Evolutionary conservation across 2,797 vertebrate genomes (phyloP), one percentile per base, ranked within the genome.

Genomic region (Balearica regulorum): DNA sequence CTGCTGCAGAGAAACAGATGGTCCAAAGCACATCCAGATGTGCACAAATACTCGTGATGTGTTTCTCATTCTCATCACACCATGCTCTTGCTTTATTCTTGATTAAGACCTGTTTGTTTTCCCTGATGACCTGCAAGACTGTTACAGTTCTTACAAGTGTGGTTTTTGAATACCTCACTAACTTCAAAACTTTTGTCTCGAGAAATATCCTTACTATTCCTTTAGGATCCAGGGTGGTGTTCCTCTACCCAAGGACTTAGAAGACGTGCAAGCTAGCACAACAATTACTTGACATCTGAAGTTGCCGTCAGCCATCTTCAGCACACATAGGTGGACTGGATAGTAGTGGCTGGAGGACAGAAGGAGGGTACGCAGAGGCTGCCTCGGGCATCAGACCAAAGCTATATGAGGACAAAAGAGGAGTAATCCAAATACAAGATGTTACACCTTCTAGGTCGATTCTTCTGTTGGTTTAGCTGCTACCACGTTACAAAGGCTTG

Each of bases 21-120:
- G 72, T 66, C 70, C 64, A 94, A 95, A 96, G 95, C 78, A 93
- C 80, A 97, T 91, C 96, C 97, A 98, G 97, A 97, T 97, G 98
- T 91, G 95, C 90, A 94, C 73, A 68, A 96, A 95, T 86, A 95
- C 89, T 97, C 51, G 33, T 4, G 60, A 91, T 26, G 24, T 93
- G 87, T 87, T 97, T 96, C 94, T 87, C 93, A 90, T 97, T 95
- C 90, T 89, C 75, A 87, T 88, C 91, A 78, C 87, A 87, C 96
- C 60, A 78, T 73, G 53, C 25, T 88, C 68, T 94, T 95, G 43
- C 97, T 97, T 96, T 94, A 68, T 55, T 70, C 81, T 86, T 93
- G 51, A 96, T 97, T 95, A 96, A 92, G 90, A 89, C 71, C 69
- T 70, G 75, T 68, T 81, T 83, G 65, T 60, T 95, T 96, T 94